Evolutionary conservation across 53 echinoderm and acorn worm species (phyloP), one percentile per base, ranked within the genome.

Genomic region (Paracentrotus lividus): DNA sequence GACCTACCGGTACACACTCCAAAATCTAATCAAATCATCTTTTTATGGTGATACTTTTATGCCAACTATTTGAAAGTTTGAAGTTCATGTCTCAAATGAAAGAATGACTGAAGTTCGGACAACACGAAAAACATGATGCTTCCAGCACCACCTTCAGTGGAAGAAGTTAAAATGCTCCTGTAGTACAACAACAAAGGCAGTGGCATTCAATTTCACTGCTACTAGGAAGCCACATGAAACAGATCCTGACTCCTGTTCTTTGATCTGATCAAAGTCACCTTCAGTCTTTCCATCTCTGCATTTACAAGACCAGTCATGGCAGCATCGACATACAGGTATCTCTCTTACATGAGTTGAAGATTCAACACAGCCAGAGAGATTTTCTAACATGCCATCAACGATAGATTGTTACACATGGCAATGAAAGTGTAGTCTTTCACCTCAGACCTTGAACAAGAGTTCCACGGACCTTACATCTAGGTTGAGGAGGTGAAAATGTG

Each of bases 391-490:
- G 21, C 8, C 6, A 67, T 33, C 67, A 67, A 7, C 2, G 33
- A 67, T 14, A 67, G 29, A 67, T 33, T 32, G 32, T 14, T 67
- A 31, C 31, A 67, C 29, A 67, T 29, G 31, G 32, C 29, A 67
- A 33, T 67, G 67, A 23, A n/a, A 8, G 24, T n/a, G 24, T 64
- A 64, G 64, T n/a, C 64, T 64, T n/a, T 3, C 4, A 7, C 1
- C 24, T 64, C 64, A 64, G 64, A 64, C 64, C 64, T 64, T 64
- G 64, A 64, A 64, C n/a, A n/a, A n/a, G n/a, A n/a, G n/a, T n/a
- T n/a, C n/a, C n/a, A n/a, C n/a, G n/a, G n/a, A n/a, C n/a, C n/a
- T n/a, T n/a, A n/a, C n/a, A n/a, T n/a, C n/a, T n/a, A n/a, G n/a
- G n/a, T n/a, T n/a, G n/a, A n/a, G n/a, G n/a, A n/a, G n/a, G n/a